Conservation (phyloP, 2,797 vertebrate genomes). For the Alcedo quadribrachys region DNA sequence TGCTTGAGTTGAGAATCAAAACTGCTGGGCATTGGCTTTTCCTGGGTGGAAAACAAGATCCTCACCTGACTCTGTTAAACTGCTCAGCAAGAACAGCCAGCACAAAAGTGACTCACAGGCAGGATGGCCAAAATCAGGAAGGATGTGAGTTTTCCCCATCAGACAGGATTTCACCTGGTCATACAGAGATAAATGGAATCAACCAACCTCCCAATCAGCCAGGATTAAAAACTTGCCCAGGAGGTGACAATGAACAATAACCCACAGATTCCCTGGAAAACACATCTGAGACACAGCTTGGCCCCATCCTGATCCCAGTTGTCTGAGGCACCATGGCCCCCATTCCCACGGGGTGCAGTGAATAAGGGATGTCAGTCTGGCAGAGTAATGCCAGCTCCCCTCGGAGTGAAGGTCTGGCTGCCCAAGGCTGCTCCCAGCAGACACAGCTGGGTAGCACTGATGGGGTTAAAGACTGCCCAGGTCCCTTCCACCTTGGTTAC, state of each 20-base stretch:
- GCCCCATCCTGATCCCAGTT: not conserved
- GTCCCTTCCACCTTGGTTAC: not conserved
- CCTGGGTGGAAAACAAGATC: not conserved
- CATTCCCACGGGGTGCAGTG: accelerated
- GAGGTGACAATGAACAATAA: not conserved
- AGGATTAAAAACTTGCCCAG: not conserved
- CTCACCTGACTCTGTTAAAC: not conserved
- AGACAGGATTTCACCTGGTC: not conserved
- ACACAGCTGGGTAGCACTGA: accelerated
- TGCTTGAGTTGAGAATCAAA: not conserved
- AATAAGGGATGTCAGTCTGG: accelerated
- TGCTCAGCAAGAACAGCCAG: not conserved
- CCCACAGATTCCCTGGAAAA: not conserved
- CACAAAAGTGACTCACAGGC: too few relatives aligned
- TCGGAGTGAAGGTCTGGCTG: accelerated
- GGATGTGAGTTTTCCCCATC: not conserved
- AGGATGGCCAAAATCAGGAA: accelerated
- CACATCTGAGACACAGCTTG: accelerated
- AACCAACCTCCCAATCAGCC: not conserved
- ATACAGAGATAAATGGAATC: not conserved
- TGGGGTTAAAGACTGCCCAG: not conserved
- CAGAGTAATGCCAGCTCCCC: not conserved
- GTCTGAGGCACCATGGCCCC: accelerated
- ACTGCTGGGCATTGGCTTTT: not conserved
- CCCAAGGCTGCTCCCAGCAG: not conserved